phyloP scores from a whole-genome alignment of 2,113 vertebrate genomes.

The Garra rufa region DNA sequence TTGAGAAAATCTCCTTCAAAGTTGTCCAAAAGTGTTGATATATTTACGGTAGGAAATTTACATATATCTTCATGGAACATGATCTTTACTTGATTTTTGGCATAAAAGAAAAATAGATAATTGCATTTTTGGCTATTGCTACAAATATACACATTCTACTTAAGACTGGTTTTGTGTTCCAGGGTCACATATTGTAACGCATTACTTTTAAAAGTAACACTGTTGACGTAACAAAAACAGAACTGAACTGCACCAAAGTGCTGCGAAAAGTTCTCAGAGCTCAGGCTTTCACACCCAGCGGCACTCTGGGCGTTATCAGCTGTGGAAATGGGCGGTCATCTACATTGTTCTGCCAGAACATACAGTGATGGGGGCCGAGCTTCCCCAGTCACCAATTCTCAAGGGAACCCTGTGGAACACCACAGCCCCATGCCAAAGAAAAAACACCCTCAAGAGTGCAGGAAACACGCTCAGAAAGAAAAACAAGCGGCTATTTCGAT shows the following conservation, averaged over 20 bases:
- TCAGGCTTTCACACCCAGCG: constrained; percentile 60
- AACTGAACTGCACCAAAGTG: constrained; percentile 53
- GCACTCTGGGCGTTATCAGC: constrained; percentile 67
- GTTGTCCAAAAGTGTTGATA: no score
- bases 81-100: no score
- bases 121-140: no score
- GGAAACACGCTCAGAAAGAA: constrained; percentile 66
- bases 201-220: not conserved
- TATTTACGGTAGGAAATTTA: no score
- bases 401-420: constrained; percentile 44
- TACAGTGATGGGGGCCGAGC: constrained; percentile 31
- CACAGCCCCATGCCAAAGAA: constrained; percentile 60
- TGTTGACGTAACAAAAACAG: constrained; percentile 66
- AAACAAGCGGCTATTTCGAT: constrained; percentile 51
- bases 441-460: constrained; percentile 54
- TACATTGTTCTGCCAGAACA: constrained; percentile 65
- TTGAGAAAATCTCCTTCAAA: no score
- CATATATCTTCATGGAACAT: no score
- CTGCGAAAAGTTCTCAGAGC: constrained; percentile 67
- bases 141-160: no score
- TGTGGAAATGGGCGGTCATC: constrained; percentile 69
- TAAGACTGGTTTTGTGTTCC: no score
- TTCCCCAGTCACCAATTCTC: constrained; percentile 41
- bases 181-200: no score
- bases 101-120: no score